Conservation (phyloP, 2,113 vertebrate genomes). For the Sterrhoptilus dennistouni region DNA sequence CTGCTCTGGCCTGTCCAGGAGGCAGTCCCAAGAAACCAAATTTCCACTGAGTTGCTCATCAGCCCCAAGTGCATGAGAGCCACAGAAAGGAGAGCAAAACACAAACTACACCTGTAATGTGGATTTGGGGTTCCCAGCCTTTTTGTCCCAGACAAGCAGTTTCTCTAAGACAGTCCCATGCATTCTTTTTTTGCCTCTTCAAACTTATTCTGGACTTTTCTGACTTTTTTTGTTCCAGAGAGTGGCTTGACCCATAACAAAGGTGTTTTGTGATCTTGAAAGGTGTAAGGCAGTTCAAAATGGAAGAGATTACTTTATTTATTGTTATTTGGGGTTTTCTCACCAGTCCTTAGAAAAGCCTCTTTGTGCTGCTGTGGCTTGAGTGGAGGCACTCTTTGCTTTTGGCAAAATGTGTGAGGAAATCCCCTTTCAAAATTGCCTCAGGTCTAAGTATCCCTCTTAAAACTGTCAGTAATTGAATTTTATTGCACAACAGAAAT, state of each 20-base stretch:
- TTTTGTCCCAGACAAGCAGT: background rate
- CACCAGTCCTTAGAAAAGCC: background rate
- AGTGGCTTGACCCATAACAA: background rate
- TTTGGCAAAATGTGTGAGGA: background rate
- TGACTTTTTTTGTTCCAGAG: background rate
- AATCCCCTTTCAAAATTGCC: background rate
- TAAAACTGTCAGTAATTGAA: background rate
- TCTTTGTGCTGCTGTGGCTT: rapidly evolving
- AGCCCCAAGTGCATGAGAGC: background rate
- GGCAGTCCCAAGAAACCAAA: background rate
- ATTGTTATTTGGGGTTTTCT: background rate
- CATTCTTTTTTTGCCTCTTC: background rate
- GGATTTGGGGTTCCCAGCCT: background rate
- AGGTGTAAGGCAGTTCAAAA: background rate
- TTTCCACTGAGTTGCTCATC: background rate
- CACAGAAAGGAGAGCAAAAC: background rate
- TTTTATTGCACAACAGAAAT: constrained; percentile 4
- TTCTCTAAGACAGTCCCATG: background rate
- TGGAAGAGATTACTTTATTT: background rate
- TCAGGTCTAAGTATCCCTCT: background rate
- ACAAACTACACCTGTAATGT: rapidly evolving
- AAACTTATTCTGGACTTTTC: background rate
- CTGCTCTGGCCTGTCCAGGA: background rate
- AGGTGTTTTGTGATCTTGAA: rapidly evolving
- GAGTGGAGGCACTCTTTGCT: background rate